Conservation (phyloP, 2,113 vertebrate genomes). For the Pomatorhinus ruficollis region DNA sequence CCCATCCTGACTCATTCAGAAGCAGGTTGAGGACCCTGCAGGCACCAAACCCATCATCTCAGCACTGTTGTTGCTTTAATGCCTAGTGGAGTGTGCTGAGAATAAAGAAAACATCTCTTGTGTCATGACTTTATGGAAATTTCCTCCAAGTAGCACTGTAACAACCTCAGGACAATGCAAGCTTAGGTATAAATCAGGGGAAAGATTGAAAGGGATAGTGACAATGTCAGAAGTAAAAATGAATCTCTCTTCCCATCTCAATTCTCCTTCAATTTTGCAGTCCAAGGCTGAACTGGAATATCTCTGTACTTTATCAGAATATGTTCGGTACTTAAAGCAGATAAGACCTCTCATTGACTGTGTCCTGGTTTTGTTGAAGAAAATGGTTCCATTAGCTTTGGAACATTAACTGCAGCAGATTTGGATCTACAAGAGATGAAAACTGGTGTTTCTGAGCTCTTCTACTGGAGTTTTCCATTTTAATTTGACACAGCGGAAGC, state of each 20-base stretch:
- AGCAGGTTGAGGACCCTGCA: not conserved
- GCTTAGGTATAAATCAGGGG: not conserved
- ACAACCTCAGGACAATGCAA: not conserved
- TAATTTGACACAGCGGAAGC: not conserved
- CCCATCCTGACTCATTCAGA: not conserved
- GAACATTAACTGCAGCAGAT: not conserved
- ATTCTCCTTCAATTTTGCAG: not conserved
- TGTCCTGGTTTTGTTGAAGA: not conserved
- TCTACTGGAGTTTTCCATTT: not conserved
- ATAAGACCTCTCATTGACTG: not conserved
- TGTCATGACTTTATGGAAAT: not conserved
- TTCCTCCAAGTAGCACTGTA: not conserved
- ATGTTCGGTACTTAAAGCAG: not conserved
- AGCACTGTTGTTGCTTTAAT: not conserved
- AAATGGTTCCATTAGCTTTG: not conserved
- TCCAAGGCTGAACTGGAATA: not conserved
- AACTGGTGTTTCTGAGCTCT: not conserved
- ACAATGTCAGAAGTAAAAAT: not conserved
- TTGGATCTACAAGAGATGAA: not conserved
- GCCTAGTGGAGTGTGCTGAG: not conserved
- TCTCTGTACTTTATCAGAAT: not conserved
- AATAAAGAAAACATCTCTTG: not conserved
- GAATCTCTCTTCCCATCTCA: not conserved
- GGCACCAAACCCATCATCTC: not conserved
- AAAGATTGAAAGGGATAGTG: not conserved